Percentiles rank a stretch among this genome's conserved stretches.
phyloP scores from a whole-genome alignment of 1,140 invertebrate genomes.

The Scylla paramamosain region DNA sequence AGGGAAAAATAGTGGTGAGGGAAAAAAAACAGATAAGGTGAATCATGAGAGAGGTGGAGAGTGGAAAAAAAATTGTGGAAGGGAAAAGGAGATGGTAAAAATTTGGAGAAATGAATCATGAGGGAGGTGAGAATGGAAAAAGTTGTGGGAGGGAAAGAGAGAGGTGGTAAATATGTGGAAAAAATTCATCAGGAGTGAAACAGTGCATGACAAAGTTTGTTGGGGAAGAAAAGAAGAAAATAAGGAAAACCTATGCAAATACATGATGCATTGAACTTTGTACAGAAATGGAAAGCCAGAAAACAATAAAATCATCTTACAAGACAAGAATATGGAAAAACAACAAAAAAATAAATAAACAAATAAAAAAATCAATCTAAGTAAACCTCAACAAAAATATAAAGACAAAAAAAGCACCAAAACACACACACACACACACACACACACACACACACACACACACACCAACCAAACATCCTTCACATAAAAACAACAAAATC shows the following conservation, averaged over 20 bases:
- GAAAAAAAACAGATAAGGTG: not conserved
- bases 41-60: not conserved
- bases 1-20: too few relatives aligned
- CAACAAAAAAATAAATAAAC: not conserved
- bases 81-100: not conserved
- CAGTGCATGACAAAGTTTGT: too few relatives aligned
- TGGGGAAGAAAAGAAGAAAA: too few relatives aligned
- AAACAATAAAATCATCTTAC: too few relatives aligned
- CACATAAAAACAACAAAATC: not conserved
- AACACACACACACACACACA: not conserved
- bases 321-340: not conserved
- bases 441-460: not conserved
- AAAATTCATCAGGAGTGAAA: not conserved
- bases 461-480: too few relatives aligned
- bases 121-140: not conserved
- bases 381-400: not conserved
- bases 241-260: too few relatives aligned
- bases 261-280: too few relatives aligned
- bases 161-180: not conserved
- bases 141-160: not conserved
- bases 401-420: not conserved
- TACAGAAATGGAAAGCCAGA: too few relatives aligned
- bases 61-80: not conserved
- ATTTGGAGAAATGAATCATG: too few relatives aligned
- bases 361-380: not conserved